Conservation (phyloP, 2,888 invertebrate genomes). For the Beris chalybata region DNA sequence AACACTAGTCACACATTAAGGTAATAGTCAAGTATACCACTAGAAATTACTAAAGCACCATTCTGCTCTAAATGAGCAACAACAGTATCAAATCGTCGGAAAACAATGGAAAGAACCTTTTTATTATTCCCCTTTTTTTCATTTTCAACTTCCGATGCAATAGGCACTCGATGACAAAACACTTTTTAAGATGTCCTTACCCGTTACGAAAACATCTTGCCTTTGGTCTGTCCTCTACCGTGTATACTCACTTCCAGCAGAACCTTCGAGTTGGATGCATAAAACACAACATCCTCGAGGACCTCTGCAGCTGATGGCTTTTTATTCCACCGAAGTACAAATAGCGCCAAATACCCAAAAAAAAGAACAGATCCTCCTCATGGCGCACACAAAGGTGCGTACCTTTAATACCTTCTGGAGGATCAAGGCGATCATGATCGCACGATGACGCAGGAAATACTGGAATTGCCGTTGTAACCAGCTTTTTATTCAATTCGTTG, state of each 20-base stretch:
- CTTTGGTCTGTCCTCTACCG: neutral
- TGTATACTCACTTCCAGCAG: neutral
- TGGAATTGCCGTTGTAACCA: slow-evolving; percentile 32
- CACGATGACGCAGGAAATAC: slow-evolving; percentile 35
- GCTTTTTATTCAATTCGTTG: slow-evolving; percentile 10
- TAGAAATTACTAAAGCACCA: neutral
- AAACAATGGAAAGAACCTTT: neutral
- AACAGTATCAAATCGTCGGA: neutral
- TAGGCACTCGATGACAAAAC: slow-evolving; percentile 11
- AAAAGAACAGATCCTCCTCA: slow-evolving; percentile 11
- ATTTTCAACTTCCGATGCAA: slow-evolving; percentile 7
- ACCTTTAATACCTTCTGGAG: slow-evolving; percentile 21
- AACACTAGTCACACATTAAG: too few species aligned
- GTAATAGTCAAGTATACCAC: too few species aligned
- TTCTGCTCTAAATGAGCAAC: neutral
- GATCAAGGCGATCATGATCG: slow-evolving; percentile 17
- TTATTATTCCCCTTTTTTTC: neutral
- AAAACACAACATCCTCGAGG: slow-evolving; percentile 18
- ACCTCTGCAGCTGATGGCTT: slow-evolving; percentile 35
- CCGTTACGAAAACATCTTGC: slow-evolving; percentile 16
- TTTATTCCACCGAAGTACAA: slow-evolving; percentile 31
- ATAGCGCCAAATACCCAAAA: slow-evolving; percentile 30
- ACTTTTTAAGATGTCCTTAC: slow-evolving; percentile 7
- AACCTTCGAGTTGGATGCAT: neutral
- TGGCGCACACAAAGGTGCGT: slow-evolving; percentile 25